These are phyloP conservation scores for Dendronephthya gigantea DNA, from an alignment of 64 coral and sea anemone genomes.

Conservation along the genomic window DNA sequence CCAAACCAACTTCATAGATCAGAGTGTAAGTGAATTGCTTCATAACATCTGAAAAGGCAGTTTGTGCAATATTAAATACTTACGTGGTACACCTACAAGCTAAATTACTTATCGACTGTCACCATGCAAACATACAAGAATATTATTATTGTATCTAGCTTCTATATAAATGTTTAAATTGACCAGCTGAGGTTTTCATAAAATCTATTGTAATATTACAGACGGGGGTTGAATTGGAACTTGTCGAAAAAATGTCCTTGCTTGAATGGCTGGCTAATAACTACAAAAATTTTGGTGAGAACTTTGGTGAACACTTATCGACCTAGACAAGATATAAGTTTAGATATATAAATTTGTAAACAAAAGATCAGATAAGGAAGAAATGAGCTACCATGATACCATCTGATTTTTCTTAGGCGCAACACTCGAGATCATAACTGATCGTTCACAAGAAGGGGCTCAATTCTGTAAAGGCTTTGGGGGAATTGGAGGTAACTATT, in stretches of 20 bases:
- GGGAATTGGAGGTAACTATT: conserved; percentile 70
- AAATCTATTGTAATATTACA: conserved; percentile 18
- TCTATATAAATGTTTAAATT: not conserved
- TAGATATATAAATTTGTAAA: not conserved
- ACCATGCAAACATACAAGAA: too few species aligned
- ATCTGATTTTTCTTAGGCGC: conserved; percentile 41
- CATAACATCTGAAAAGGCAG: not conserved
- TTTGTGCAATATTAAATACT: too few species aligned
- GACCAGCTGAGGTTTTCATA: not conserved
- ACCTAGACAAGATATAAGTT: not conserved
- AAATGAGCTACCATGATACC: too few species aligned
- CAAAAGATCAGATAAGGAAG: not conserved
- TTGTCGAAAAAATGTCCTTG: conserved; percentile 75
- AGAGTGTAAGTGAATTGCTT: conserved; percentile 43
- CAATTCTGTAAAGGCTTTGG: conserved; percentile 99
- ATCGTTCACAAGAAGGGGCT: conserved; percentile 94
- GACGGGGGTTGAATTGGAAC: conserved; percentile 85
- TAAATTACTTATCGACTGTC: too few species aligned
- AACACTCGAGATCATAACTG: conserved; percentile 94
- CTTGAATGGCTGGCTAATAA: conserved; percentile 98
- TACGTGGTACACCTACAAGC: too few species aligned
- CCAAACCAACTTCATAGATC: conserved; percentile 92
- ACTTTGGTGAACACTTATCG: not conserved
- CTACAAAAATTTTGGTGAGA: conserved; percentile 88
- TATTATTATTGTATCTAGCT: too few species aligned